phyloP scores from a whole-genome alignment of 2,888 invertebrate species.

The Eristalis pertinax region DNA sequence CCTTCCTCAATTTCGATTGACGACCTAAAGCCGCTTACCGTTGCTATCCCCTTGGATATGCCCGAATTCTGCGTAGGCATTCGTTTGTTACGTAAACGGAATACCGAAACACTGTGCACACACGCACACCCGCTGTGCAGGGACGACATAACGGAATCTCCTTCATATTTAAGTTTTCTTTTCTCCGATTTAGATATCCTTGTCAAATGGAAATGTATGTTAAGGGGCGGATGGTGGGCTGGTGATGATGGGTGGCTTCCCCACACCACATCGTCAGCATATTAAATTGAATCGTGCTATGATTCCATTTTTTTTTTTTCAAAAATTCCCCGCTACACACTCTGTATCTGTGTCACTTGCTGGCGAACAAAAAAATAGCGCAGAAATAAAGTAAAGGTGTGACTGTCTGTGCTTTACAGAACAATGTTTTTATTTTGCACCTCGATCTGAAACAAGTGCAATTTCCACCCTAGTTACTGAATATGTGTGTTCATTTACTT shows the following conservation, averaged over 20 bases:
- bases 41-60: neutral
- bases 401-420: slow-evolving; percentile 25
- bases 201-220: slow-evolving; percentile 53
- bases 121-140: neutral
- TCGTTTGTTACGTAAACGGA: slow-evolving; percentile 7
- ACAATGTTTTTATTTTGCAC: slow-evolving; percentile 58
- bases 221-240: slow-evolving; percentile 29
- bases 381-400: slow-evolving; percentile 41
- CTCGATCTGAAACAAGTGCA: slow-evolving; percentile 57
- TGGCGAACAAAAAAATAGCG: slow-evolving; percentile 22
- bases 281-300: slow-evolving; percentile 47
- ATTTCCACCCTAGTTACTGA: slow-evolving; percentile 67
- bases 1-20: neutral
- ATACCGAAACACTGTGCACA: neutral
- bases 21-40: slow-evolving; percentile 10
- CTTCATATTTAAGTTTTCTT: neutral
- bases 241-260: neutral
- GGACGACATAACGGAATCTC: neutral
- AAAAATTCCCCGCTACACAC: slow-evolving; percentile 13
- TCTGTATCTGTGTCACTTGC: slow-evolving; percentile 57
- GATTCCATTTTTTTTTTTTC: slow-evolving; percentile 21
- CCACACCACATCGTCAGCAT: slow-evolving; percentile 1
- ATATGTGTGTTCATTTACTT: slow-evolving; percentile 13
- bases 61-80: slow-evolving; percentile 10
- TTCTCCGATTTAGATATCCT: slow-evolving; percentile 18